Evolutionary conservation across 2,113 vertebrate species (phyloP), one percentile per base, ranked within the genome.

Genomic region (Alaudala cheleensis): DNA sequence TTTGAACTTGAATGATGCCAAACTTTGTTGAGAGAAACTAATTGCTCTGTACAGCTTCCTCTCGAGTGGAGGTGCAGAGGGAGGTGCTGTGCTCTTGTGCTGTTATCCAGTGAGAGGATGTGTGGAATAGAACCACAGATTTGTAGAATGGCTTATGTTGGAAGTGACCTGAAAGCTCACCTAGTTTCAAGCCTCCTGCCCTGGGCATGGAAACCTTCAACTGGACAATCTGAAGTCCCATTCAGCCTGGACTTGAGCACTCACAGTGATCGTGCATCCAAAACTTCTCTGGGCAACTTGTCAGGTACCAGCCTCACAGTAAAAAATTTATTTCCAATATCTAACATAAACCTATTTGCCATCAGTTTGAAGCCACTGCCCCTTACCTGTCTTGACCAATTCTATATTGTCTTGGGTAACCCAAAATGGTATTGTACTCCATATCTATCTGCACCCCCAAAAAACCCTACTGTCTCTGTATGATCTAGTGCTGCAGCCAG

Each of bases 401-500:
- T 47, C 15, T 29, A 49, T 8, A 23, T 39, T 26, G n/a, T 54
- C 50, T 23, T 14, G 18, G 23, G 18, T 14, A 73, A 64, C 18
- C 22, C 22, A 33, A 84, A 64, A 39, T 1, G 0, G 22, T 45
- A 45, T 14, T 54, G n/a, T 64, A n/a, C 3, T 62, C 23, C 1
- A 1, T 19, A 47, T 18, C 18, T 47, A 47, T 39, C n/a, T 47
- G 18, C 39, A n/a, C 7, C 22, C n/a, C 40, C 1, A 37, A 73
- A 73, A 47, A 14, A 1, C 7, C 14, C 54, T 64, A 21, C 7
- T 47, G 14, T 39, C 9, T 39, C 40, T 23, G 19, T 28, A 18
- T 18, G 14, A 47, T 23, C 40, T 49, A 64, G 58, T 0, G 0
- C n/a, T 0, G 0, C 23, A 37, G 40, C 28, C 49, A 45, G 39